These are phyloP conservation scores for Baryphthengus martii DNA, from an alignment of 2,113 vertebrate genomes.

Conservation along the genomic window DNA sequence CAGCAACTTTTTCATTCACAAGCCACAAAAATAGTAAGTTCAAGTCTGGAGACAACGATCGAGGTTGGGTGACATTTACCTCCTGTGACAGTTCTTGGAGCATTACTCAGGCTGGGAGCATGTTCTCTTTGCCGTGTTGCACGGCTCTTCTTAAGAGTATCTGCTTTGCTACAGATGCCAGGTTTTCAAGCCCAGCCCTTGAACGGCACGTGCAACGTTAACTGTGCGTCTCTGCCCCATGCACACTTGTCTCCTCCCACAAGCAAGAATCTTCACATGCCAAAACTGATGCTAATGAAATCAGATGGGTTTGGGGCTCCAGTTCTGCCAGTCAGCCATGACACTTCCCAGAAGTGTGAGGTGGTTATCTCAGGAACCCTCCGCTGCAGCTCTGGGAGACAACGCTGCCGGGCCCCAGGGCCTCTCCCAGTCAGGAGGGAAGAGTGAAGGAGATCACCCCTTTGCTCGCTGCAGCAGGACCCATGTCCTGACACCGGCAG, in stretches of 20 bases:
- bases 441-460: background rate
- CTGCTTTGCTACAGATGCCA: background rate
- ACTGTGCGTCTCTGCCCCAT: background rate
- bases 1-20: background rate
- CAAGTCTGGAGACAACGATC: background rate
- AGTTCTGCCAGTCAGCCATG: background rate
- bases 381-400: background rate
- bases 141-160: background rate
- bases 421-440: background rate
- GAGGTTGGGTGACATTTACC: background rate
- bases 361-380: background rate
- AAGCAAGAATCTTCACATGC: background rate
- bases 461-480: background rate
- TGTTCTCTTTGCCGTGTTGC: background rate
- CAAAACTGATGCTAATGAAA: background rate
- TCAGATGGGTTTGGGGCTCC: background rate
- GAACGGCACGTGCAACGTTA: fast-evolving
- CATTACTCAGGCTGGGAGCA: background rate
- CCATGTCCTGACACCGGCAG: background rate
- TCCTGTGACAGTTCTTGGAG: background rate
- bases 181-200: background rate
- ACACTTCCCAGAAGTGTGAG: background rate
- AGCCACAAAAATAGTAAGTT: background rate
- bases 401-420: background rate
- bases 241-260: background rate